Evolutionary conservation across 2,888 invertebrate species (phyloP).

Genomic region (Protodeltote pygarga): DNA sequence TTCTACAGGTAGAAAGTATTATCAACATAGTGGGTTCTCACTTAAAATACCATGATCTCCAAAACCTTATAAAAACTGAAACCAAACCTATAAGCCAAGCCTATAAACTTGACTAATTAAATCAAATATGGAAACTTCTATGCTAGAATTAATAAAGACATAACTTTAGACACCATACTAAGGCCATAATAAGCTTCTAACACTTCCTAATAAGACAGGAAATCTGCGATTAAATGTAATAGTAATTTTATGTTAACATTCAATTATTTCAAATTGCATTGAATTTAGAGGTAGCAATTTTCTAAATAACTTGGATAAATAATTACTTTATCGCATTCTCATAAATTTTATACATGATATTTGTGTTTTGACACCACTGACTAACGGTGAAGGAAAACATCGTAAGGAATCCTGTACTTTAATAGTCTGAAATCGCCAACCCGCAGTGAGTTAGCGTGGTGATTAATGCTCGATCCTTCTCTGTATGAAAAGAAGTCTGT

Average conservation of each 20-base stretch:
- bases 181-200: neutral
- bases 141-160: constrained; percentile 1
- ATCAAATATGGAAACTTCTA: neutral
- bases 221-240: constrained; percentile 13
- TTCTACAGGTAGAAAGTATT: too few species aligned
- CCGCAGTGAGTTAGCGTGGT: too few species aligned
- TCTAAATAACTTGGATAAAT: constrained; percentile 3
- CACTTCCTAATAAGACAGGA: constrained; percentile 1
- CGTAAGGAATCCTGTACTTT: too few species aligned
- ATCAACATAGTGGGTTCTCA: too few species aligned
- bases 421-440: too few species aligned
- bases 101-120: neutral
- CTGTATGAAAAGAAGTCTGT: too few species aligned
- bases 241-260: constrained; percentile 14
- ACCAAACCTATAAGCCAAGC: neutral
- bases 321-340: neutral
- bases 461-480: too few species aligned
- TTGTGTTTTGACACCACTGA: too few species aligned
- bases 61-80: neutral
- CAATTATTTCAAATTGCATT: constrained; percentile 5
- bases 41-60: too few species aligned
- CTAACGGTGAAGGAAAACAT: too few species aligned
- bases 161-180: neutral
- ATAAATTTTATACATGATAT: neutral
- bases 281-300: neutral